These are phyloP conservation scores for Mesoligia furuncula DNA, from an alignment of 2,888 invertebrate species.

Conservation along the genomic window DNA sequence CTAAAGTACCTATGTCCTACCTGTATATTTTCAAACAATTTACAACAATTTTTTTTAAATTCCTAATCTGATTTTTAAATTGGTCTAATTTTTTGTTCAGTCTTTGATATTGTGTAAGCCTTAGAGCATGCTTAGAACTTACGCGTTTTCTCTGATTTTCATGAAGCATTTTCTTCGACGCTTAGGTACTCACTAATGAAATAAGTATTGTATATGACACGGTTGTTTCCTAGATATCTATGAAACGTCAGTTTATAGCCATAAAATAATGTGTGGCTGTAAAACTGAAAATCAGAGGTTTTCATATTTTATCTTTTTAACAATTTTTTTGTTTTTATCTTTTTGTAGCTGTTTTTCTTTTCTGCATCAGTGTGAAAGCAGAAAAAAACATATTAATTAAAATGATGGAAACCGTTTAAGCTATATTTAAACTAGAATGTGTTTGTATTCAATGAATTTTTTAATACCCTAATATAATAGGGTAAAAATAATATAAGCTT, in stretches of 20 bases:
- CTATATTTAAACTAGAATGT: conserved; percentile 3
- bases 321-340: too few species aligned
- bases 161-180: neutral
- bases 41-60: neutral
- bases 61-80: neutral
- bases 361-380: conserved; percentile 9
- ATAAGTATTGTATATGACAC: neutral
- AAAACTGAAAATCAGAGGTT: too few species aligned
- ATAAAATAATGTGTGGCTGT: too few species aligned
- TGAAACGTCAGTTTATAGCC: too few species aligned
- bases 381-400: conserved; percentile 17
- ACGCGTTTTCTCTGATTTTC: neutral
- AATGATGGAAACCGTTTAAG: conserved; percentile 25
- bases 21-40: neutral
- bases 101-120: neutral
- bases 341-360: neutral
- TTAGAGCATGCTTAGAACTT: neutral
- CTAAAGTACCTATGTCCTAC: neutral
- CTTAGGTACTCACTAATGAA: neutral
- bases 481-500: too few species aligned
- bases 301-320: too few species aligned
- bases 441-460: neutral
- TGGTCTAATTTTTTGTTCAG: neutral
- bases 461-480: neutral
- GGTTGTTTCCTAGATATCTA: too few species aligned